A percentile compares a stretch with the other conserved stretches of the same genome.
These are phyloP conservation scores for Cheirogaleus medius DNA, from an alignment of 2,113 vertebrate genomes.

Conservation along the genomic window DNA sequence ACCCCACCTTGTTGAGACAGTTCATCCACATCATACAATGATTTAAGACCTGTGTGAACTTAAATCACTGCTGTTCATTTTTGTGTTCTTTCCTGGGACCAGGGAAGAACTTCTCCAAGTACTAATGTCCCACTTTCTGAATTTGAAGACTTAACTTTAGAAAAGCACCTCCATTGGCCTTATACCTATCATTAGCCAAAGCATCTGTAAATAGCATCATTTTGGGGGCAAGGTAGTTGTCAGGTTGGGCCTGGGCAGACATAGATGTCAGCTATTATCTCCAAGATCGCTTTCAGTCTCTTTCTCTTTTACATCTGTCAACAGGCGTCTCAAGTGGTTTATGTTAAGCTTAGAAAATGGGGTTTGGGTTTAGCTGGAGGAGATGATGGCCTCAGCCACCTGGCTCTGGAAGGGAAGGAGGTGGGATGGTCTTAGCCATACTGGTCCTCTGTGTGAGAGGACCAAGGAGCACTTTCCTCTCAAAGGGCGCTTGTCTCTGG, in stretches of 20 bases:
- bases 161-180: background rate
- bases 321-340: background rate
- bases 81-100: background rate
- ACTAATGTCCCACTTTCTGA: background rate
- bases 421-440: background rate
- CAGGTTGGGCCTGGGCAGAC: background rate
- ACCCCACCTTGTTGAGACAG: background rate
- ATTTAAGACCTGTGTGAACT: background rate
- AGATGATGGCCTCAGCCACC: background rate
- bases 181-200: background rate
- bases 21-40: fast-evolving
- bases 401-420: background rate
- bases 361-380: constrained; percentile 1
- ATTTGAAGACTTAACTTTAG: background rate
- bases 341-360: background rate
- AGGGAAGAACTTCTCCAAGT: background rate
- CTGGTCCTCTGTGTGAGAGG: background rate
- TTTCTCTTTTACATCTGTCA: constrained; percentile 10
- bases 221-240: background rate
- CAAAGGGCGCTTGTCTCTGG: background rate
- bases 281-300: background rate
- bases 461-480: background rate
- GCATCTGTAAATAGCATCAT: background rate
- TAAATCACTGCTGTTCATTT: background rate
- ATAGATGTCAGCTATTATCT: background rate